Percentiles rank a stretch among this genome's conserved stretches.
phyloP scores from a whole-genome alignment of 2,888 invertebrate species.

The Apoderus coryli region DNA sequence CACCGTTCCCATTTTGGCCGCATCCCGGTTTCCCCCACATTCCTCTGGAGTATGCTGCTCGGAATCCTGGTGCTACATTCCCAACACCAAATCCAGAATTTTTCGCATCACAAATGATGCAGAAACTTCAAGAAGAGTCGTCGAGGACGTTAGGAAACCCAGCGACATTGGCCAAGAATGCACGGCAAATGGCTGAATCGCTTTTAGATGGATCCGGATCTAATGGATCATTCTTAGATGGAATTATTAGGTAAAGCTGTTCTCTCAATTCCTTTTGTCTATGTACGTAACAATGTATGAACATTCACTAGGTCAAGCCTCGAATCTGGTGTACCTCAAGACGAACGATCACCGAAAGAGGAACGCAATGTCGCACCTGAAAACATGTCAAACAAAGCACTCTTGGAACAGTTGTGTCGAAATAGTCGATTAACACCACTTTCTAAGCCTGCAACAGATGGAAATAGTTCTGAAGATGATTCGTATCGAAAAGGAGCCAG shows the following conservation, averaged over 20 bases:
- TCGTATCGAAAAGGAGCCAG: slow-evolving; percentile 29
- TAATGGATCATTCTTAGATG: slow-evolving; percentile 69
- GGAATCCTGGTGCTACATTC: slow-evolving; percentile 29
- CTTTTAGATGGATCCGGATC: slow-evolving; percentile 49
- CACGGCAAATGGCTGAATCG: slow-evolving; percentile 47
- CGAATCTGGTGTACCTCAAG: slow-evolving; percentile 47
- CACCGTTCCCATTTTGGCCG: slow-evolving; percentile 70
- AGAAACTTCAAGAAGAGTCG: slow-evolving; percentile 60
- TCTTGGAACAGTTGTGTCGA: slow-evolving; percentile 51
- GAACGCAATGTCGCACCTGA: slow-evolving; percentile 35
- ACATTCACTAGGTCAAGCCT: too few relatives aligned
- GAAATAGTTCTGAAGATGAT: slow-evolving; percentile 36
- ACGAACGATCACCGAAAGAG: slow-evolving; percentile 39
- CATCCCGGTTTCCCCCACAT: slow-evolving; percentile 42
- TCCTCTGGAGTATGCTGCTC: slow-evolving; percentile 33
- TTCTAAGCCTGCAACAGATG: slow-evolving; percentile 28
- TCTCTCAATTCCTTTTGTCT: too few relatives aligned
- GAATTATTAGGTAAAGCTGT: slow-evolving; percentile 63
- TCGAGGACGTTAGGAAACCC: slow-evolving; percentile 30
- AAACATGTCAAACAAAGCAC: slow-evolving; percentile 43
- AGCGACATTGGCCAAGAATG: slow-evolving; percentile 31
- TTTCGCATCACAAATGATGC: slow-evolving; percentile 67
- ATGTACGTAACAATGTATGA: too few relatives aligned
- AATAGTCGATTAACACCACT: slow-evolving; percentile 42
- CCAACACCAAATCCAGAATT: slow-evolving; percentile 51